Evolutionary conservation across 2,113 vertebrate genomes (phyloP).

Genomic region (Epinephelus lanceolatus): DNA sequence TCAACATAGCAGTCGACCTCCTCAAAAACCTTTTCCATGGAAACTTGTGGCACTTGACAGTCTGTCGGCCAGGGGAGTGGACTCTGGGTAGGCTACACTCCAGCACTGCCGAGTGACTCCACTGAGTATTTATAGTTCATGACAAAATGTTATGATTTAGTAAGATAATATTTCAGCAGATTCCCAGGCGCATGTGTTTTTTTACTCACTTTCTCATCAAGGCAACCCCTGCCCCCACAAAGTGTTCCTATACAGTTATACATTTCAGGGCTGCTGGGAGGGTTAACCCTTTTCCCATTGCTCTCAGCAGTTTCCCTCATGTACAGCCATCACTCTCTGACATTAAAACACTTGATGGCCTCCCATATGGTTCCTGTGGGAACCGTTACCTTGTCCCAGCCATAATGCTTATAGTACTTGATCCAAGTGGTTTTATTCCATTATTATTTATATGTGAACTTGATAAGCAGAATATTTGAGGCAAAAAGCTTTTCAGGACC

Average conservation of each 20-base stretch:
- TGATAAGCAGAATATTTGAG: slow-evolving; percentile 72
- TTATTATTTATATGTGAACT: slow-evolving; percentile 67
- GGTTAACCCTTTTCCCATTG: slow-evolving; percentile 65
- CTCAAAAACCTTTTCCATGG: slow-evolving; percentile 82
- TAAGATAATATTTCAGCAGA: slow-evolving; percentile 85
- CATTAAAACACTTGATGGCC: slow-evolving; percentile 43
- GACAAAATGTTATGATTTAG: slow-evolving; percentile 84
- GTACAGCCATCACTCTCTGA: slow-evolving; percentile 25
- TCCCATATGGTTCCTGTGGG: slow-evolving; percentile 54
- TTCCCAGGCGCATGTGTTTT: slow-evolving; percentile 83
- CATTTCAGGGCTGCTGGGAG: slow-evolving; percentile 28
- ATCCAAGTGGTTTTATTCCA: slow-evolving; percentile 55
- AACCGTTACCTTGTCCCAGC: slow-evolving; percentile 57
- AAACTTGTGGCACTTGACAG: slow-evolving; percentile 84
- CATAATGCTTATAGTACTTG: slow-evolving; percentile 50
- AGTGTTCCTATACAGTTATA: slow-evolving; percentile 57
- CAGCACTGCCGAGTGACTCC: slow-evolving; percentile 68
- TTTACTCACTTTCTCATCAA: slow-evolving; percentile 76
- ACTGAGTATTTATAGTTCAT: slow-evolving; percentile 85
- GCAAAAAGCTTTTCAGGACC: slow-evolving; percentile 62
- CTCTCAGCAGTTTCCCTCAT: slow-evolving; percentile 49
- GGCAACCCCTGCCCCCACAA: slow-evolving; percentile 46
- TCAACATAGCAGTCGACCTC: slow-evolving; percentile 65
- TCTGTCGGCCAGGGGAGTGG: slow-evolving; percentile 69
- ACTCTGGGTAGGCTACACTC: slow-evolving; percentile 70